phyloP scores from a whole-genome alignment of 2,113 vertebrate genomes.

The Boulengeromyrus knoepffleri region DNA sequence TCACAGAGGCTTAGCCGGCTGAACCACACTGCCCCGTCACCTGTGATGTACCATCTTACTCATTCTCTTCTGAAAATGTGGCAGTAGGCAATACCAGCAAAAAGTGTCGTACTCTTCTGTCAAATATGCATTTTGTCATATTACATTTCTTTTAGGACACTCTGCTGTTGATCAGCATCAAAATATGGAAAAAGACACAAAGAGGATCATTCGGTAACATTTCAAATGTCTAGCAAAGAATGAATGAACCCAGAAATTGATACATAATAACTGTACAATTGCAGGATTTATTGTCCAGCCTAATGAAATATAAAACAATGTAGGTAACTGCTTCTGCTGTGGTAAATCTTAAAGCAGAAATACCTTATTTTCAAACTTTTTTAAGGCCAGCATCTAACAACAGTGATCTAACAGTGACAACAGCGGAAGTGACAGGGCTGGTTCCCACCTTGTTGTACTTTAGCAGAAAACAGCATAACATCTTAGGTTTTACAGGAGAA shows the following conservation, averaged over 20 bases:
- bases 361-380: not conserved
- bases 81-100: not conserved
- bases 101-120: not conserved
- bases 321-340: not conserved
- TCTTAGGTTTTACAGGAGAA: not conserved
- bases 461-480: not conserved
- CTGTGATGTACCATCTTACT: not conserved
- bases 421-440: not conserved
- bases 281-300: not conserved
- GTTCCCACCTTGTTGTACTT: not conserved
- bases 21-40: not conserved
- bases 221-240: not conserved
- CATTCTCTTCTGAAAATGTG: not conserved
- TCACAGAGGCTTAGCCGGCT: not conserved
- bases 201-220: not conserved
- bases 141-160: not conserved
- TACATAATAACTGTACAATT: not conserved
- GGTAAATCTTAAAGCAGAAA: not conserved
- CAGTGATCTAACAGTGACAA: not conserved
- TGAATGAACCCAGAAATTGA: not conserved
- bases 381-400: not conserved
- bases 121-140: not conserved
- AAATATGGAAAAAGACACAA: not conserved
- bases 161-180: not conserved
- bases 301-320: not conserved